Conservation (phyloP, 2,113 vertebrate species). For the Perccottus glenii region DNA sequence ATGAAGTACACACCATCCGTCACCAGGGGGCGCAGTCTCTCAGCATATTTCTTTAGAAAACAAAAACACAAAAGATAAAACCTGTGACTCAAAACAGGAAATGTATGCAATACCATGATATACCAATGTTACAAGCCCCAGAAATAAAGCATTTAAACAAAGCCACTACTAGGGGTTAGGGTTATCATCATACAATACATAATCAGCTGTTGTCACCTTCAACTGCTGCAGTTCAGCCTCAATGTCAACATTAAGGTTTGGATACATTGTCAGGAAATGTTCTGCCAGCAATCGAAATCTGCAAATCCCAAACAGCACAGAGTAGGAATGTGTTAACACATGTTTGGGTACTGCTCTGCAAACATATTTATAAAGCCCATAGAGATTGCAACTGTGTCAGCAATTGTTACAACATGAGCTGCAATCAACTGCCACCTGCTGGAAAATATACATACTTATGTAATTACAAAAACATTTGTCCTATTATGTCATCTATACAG, state of each 20-base stretch:
- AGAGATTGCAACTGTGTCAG: no score
- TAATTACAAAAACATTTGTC: neutral
- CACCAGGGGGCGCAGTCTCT: slow-evolving; percentile 79
- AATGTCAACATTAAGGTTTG: slow-evolving; percentile 76
- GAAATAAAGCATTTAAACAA: neutral
- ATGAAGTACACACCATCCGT: slow-evolving; percentile 86
- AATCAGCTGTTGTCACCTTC: slow-evolving; percentile 70
- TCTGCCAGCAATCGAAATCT: slow-evolving; percentile 80
- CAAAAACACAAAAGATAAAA: neutral
- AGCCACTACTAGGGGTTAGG: neutral
- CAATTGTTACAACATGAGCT: neutral
- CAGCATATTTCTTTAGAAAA: slow-evolving; percentile 63
- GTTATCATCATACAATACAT: neutral
- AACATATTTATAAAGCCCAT: neutral
- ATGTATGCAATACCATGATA: neutral
- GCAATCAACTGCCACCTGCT: slow-evolving; percentile 37
- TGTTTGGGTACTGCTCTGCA: neutral
- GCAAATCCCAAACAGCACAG: neutral
- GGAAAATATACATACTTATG: neutral
- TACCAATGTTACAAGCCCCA: neutral
- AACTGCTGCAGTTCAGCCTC: slow-evolving; percentile 79
- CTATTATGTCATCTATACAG: neutral
- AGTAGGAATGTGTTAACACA: neutral
- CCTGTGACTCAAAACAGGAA: no score
- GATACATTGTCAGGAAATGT: slow-evolving; percentile 81